phyloP scores from a whole-genome alignment of 2,888 invertebrate species.

The Tenthredo livida region DNA sequence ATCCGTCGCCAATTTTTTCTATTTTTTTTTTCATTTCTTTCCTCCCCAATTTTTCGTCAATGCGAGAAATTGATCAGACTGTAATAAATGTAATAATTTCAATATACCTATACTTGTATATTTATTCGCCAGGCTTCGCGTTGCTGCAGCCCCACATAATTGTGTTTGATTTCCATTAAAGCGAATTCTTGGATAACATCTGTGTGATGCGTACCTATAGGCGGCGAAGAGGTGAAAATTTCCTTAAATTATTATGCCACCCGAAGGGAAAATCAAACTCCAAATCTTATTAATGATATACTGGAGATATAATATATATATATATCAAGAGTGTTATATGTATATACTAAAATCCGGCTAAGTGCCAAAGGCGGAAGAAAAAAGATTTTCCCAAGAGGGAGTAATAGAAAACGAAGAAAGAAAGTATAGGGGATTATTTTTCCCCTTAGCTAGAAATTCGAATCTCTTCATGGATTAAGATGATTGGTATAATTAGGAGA shows the following conservation, averaged over 20 bases:
- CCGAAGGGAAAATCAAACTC: too few species aligned
- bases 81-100: slow-evolving; percentile 4
- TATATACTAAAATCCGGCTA: too few species aligned
- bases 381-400: too few species aligned
- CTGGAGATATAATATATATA: too few species aligned
- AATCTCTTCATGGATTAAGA: slow-evolving; percentile 8
- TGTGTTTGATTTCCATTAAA: slow-evolving; percentile 27
- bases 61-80: not conserved
- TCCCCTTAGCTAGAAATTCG: not conserved
- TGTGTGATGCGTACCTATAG: not conserved
- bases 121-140: not conserved
- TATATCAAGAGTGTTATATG: too few species aligned
- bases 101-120: not conserved
- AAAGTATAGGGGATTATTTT: not conserved
- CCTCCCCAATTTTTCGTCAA: not conserved
- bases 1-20: not conserved
- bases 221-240: not conserved
- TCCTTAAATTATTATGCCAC: too few species aligned
- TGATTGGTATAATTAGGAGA: slow-evolving; percentile 11
- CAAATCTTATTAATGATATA: too few species aligned
- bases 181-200: not conserved
- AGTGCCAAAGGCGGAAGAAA: too few species aligned
- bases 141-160: not conserved
- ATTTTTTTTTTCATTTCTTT: not conserved
- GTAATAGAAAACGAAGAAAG: too few species aligned